These are phyloP conservation scores for Nipponacmea schrenckii DNA, from an alignment of 2,888 invertebrate genomes.

Conservation along the genomic window DNA sequence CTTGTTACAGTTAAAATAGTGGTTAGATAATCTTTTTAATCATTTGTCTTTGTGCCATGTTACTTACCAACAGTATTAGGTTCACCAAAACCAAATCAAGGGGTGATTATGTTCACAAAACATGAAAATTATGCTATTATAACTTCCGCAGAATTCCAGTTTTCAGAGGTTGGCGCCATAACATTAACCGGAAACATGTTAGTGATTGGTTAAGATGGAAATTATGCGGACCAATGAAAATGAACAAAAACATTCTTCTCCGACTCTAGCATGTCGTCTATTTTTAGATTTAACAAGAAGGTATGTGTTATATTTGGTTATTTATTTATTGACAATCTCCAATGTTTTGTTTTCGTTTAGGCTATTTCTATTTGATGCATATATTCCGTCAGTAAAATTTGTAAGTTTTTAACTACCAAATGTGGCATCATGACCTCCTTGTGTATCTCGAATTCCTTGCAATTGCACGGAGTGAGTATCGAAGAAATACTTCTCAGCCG, in stretches of 20 bases:
- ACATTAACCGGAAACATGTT: constrained; percentile 18
- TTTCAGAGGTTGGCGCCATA: constrained; percentile 47
- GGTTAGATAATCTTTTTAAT: no score
- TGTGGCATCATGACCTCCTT: not conserved
- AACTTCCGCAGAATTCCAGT: no score
- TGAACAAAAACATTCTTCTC: constrained; percentile 40
- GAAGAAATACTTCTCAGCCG: constrained; percentile 12
- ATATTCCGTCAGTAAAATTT: constrained; percentile 14
- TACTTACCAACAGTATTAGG: no score
- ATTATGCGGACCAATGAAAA: constrained; percentile 39
- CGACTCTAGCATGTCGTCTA: constrained; percentile 49
- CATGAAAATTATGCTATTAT: no score
- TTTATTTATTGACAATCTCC: constrained; percentile 25
- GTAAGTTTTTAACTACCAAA: not conserved
- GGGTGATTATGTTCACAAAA: no score
- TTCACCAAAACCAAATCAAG: no score
- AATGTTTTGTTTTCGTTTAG: constrained; percentile 19
- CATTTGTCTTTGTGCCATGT: no score
- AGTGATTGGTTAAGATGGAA: constrained; percentile 36
- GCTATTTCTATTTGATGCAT: constrained; percentile 24
- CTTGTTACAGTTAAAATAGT: no score
- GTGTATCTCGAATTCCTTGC: constrained; percentile 1
- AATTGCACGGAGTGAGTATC: no score
- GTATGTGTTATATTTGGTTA: constrained; percentile 47
- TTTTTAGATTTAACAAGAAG: constrained; percentile 54